phyloP scores from a whole-genome alignment of 2,888 invertebrate genomes.

The Ganaspis brasiliensis region DNA sequence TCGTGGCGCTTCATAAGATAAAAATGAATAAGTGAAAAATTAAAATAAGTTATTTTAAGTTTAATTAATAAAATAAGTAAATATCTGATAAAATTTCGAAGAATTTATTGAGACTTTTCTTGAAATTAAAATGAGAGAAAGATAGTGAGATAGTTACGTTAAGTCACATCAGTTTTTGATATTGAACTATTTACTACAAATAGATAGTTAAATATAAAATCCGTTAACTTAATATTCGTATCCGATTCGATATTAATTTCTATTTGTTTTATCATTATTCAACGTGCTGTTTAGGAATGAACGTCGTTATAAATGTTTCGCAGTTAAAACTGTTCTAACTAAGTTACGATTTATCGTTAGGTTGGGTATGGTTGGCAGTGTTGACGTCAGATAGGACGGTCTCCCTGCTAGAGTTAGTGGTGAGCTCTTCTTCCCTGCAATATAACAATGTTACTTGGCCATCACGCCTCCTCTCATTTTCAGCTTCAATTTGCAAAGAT shows the following conservation, averaged over 20 bases:
- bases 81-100: not conserved
- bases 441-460: constrained; percentile 77
- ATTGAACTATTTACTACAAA: constrained; percentile 26
- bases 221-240: constrained; percentile 9
- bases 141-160: constrained; percentile 5
- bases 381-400: constrained; percentile 78
- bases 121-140: not conserved
- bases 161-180: constrained; percentile 21
- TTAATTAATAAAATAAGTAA: too few species aligned
- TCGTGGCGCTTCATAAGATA: too few species aligned
- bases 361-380: constrained; percentile 77
- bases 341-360: constrained; percentile 73
- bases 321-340: constrained; percentile 18
- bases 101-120: constrained; percentile 4
- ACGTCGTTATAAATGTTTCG: constrained; percentile 16
- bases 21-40: too few species aligned
- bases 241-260: constrained; percentile 31
- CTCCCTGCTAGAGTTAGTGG: constrained; percentile 79
- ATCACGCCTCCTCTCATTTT: constrained; percentile 62
- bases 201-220: constrained; percentile 37
- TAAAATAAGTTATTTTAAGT: too few species aligned
- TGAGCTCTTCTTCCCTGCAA: constrained; percentile 80
- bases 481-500: constrained; percentile 32
- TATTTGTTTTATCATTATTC: constrained; percentile 1
- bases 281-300: constrained; percentile 9